phyloP scores from a whole-genome alignment of 2,888 invertebrate species.

The Hybos culiciformis region DNA sequence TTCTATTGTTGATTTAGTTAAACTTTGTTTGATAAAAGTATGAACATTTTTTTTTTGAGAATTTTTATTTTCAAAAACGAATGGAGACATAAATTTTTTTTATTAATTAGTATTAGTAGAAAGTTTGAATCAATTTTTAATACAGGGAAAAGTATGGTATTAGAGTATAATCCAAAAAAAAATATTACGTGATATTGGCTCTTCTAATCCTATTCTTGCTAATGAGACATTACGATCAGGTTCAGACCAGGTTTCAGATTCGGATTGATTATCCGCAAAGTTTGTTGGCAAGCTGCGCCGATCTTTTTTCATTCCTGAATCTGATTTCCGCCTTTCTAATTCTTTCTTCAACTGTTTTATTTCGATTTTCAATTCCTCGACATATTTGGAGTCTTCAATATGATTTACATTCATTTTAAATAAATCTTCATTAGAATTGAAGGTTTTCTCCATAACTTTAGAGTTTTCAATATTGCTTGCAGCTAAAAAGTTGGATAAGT shows the following conservation, averaged over 20 bases:
- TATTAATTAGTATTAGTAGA: too few relatives aligned
- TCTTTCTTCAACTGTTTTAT: slow-evolving; percentile 26
- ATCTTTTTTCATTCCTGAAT: slow-evolving; percentile 22
- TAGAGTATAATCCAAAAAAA: too few relatives aligned
- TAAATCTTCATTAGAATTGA: slow-evolving; percentile 26
- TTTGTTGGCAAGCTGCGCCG: slow-evolving; percentile 27
- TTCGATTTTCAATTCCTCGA: slow-evolving; percentile 22
- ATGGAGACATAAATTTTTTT: too few relatives aligned
- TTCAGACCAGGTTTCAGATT: slow-evolving; percentile 79
- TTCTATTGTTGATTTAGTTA: too few relatives aligned
- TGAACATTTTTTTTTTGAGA: too few relatives aligned
- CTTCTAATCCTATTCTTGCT: slow-evolving; percentile 59
- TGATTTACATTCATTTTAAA: neutral
- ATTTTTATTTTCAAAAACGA: too few relatives aligned
- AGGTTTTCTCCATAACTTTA: slow-evolving; percentile 23
- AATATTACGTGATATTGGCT: slow-evolving; percentile 25
- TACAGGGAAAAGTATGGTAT: too few relatives aligned
- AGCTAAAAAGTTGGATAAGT: slow-evolving; percentile 36
- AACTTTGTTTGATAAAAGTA: too few relatives aligned
- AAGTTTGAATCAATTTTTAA: too few relatives aligned
- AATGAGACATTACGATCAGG: slow-evolving; percentile 70
- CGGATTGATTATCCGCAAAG: slow-evolving; percentile 36
- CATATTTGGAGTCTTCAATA: neutral
- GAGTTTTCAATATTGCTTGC: slow-evolving; percentile 14
- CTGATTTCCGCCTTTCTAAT: slow-evolving; percentile 22